Base-by-base conservation (phyloP, 2,113 vertebrate species). In the Engraulis encrasicolus region DNA sequence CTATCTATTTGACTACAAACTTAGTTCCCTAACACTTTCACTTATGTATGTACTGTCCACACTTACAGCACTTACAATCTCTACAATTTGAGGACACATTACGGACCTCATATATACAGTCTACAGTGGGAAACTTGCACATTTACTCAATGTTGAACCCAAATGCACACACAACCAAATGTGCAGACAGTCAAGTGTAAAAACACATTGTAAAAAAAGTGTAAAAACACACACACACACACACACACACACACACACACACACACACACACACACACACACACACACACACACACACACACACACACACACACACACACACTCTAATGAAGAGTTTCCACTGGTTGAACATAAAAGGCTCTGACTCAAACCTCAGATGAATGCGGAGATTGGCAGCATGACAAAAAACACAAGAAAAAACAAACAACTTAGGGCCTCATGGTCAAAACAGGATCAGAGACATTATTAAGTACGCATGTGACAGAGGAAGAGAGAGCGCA, bases 261-360 rank as follows among this genome's bases (percentile, higher is more conserved):
- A 23, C 52, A 19, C 19, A 23, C 1, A 2, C 19, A 23, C 52
- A 58, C 52, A 83, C 40, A 49, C 14, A 66, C 36, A 71, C 40
- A 78, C 9, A 85, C 79, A 81, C 61, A 52, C 45, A 79, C 79
- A 50, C 78, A 81, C 48, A 82, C 78, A 86, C 78, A 82, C 31
- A 66, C 74, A 82, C 77, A 78, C 58, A 58, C 5, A 58, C 52
- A 58, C 52, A 58, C 52, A 58, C 20, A 58, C 52, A 58, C 18
- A 58, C 52, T n/a, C 4, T 45, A 9, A 9, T 45, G 40, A 5
- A 9, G 40, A 45, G 9, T 3, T 5, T 45, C 9, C 3, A 45
- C 40, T 45, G 40, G 40, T 45, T 45, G 40, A 45, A n/a, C 52
- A 58, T 6, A 58, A 20, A 19, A 20, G 52, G 52, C n/a, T 6